Evolutionary conservation across 2,797 vertebrate genomes (phyloP).

Genomic region (Danio choprae): DNA sequence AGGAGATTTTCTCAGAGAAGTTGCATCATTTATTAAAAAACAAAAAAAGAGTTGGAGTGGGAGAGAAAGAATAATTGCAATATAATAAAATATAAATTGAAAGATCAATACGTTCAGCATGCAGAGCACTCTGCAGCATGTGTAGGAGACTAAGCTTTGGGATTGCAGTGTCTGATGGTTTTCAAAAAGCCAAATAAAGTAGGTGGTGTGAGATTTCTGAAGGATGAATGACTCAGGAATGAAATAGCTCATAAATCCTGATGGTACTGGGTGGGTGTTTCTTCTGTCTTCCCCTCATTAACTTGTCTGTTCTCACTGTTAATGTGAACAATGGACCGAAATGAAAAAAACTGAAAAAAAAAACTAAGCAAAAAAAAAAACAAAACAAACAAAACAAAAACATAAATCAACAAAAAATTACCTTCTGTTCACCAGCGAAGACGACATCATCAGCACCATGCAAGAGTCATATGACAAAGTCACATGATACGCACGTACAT

Average conservation of each 20-base stretch:
- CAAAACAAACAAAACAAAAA: slow-evolving; percentile 11
- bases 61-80: not conserved
- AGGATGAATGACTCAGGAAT: slow-evolving; percentile 50
- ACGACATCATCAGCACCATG: slow-evolving; percentile 99
- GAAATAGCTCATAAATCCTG: slow-evolving; percentile 54
- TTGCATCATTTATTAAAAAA: slow-evolving; percentile 14
- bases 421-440: slow-evolving; percentile 98
- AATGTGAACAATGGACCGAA: slow-evolving; percentile 75
- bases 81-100: slow-evolving; percentile 1
- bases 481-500: slow-evolving; percentile 99
- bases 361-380: slow-evolving; percentile 51
- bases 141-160: slow-evolving; percentile 16
- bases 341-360: slow-evolving; percentile 77
- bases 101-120: slow-evolving; percentile 31
- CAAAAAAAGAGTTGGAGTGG: not conserved
- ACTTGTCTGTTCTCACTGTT: slow-evolving; percentile 46
- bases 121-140: slow-evolving; percentile 29
- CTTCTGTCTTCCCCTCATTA: slow-evolving; percentile 41
- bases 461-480: slow-evolving; percentile 99
- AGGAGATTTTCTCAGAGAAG: not conserved
- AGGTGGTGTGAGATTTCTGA: slow-evolving; percentile 32
- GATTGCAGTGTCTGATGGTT: slow-evolving; percentile 43
- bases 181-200: slow-evolving; percentile 44
- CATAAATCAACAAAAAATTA: slow-evolving; percentile 76
- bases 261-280: slow-evolving; percentile 42